Evolutionary conservation across 2,113 vertebrate genomes (phyloP).

Genomic region (Chauna torquata): DNA sequence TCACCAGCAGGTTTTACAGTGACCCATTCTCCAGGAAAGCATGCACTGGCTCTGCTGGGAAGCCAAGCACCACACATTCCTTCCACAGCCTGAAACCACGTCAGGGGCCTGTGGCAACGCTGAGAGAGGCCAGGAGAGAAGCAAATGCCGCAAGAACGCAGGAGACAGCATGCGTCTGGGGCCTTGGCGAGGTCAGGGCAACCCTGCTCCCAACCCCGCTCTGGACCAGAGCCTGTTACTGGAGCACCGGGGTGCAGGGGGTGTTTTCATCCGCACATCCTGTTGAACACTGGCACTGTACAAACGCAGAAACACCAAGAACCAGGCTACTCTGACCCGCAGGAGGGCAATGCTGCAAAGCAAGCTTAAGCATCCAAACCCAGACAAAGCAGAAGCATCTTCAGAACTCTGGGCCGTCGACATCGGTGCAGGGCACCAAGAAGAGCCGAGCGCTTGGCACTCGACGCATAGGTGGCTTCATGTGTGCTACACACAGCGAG

Average conservation of each 20-base stretch:
- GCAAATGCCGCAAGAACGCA: not conserved
- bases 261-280: not conserved
- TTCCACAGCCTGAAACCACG: not conserved
- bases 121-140: not conserved
- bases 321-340: not conserved
- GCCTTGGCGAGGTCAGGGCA: accelerated
- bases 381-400: not conserved
- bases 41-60: accelerated
- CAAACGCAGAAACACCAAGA: not conserved
- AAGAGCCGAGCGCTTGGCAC: not conserved
- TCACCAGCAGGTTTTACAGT: not conserved
- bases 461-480: not conserved
- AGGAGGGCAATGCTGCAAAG: not conserved
- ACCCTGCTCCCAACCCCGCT: not conserved
- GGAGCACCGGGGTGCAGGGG: not conserved
- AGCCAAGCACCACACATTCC: accelerated
- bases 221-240: not conserved
- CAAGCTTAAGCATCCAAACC: not conserved
- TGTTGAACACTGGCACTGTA: not conserved
- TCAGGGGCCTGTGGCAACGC: not conserved
- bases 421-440: not conserved
- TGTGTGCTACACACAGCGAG: not conserved
- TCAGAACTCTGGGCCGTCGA: not conserved
- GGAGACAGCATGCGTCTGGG: accelerated
- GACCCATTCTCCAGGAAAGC: not conserved